These are phyloP conservation scores for Eulemur mongoz DNA, from an alignment of 2,797 vertebrate genomes.

Conservation along the genomic window DNA sequence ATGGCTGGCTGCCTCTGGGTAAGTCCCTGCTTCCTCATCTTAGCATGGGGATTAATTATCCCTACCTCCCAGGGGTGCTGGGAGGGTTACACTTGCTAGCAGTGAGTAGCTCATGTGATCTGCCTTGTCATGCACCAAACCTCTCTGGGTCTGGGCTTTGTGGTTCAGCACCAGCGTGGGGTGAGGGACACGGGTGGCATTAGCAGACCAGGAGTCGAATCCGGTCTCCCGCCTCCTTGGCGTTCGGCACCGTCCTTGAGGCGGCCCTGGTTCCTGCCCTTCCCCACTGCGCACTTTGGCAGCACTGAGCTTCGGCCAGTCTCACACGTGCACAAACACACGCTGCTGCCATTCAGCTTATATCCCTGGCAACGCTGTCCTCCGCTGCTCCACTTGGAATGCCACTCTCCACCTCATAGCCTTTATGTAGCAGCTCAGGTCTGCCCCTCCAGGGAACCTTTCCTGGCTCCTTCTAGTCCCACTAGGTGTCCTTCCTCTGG, in stretches of 20 bases:
- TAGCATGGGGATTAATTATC: not conserved
- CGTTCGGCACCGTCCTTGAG: not conserved
- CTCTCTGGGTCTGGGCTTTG: not conserved
- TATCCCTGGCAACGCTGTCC: not conserved
- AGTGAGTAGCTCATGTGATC: not conserved
- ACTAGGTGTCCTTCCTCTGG: not conserved
- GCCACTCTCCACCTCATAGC: not conserved
- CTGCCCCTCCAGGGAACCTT: not conserved
- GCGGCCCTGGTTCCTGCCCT: too few relatives aligned
- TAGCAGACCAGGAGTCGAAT: not conserved
- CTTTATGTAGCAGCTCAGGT: not conserved
- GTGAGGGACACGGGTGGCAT: not conserved
- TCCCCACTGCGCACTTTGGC: too few relatives aligned
- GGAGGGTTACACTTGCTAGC: not conserved
- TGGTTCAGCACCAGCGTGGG: not conserved
- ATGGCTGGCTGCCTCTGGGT: not conserved
- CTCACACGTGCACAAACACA: not conserved
- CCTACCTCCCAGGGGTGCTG: not conserved
- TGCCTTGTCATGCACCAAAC: not conserved
- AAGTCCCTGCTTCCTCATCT: not conserved
- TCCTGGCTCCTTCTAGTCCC: not conserved
- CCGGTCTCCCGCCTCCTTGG: not conserved
- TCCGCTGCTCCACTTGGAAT: not conserved
- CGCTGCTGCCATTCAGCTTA: not conserved
- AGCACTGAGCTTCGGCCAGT: not conserved